Evolutionary conservation across 2,797 vertebrate genomes (phyloP).

Genomic region (Lemur catta): DNA sequence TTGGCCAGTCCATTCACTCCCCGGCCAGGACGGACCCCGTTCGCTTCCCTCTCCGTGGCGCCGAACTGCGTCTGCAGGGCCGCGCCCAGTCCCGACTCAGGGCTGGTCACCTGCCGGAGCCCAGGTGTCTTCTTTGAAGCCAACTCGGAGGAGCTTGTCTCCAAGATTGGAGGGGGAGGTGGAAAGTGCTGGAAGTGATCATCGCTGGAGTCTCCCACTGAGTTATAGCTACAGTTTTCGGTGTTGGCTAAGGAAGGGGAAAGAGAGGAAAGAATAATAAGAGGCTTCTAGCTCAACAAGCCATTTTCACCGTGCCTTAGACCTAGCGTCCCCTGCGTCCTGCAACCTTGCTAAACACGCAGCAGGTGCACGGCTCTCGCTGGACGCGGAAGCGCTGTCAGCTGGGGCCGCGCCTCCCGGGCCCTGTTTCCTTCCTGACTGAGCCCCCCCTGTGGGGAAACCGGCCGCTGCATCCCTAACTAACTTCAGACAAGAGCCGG

Average conservation of each 20-base stretch:
- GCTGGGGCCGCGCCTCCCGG: background rate
- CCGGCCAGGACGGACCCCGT: slow-evolving; percentile 82
- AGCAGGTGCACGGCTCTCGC: background rate
- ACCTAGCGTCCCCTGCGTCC: background rate
- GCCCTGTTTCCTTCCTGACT: slow-evolving; percentile 2
- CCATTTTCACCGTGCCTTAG: background rate
- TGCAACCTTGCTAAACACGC: background rate
- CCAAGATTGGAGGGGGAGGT: slow-evolving; percentile 88
- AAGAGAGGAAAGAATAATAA: slow-evolving; percentile 59
- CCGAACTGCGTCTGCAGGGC: slow-evolving; percentile 83
- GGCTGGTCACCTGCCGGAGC: slow-evolving; percentile 85
- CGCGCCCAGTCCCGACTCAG: slow-evolving; percentile 86
- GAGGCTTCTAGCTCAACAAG: background rate
- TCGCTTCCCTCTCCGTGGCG: slow-evolving; percentile 79
- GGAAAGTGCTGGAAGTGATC: slow-evolving; percentile 89
- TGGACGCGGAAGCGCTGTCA: background rate
- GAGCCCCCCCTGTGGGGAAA: background rate
- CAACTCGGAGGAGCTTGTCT: slow-evolving; percentile 91
- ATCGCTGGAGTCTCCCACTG: slow-evolving; percentile 83
- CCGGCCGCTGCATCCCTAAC: background rate
- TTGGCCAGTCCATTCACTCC: slow-evolving; percentile 83
- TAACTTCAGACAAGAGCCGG: slow-evolving; percentile 32
- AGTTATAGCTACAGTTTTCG: slow-evolving; percentile 87
- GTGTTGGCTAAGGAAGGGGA: slow-evolving; percentile 80
- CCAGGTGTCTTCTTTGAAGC: slow-evolving; percentile 87